Base-by-base conservation (phyloP, 1,140 invertebrate species). In the Sycophaga agraensis region DNA sequence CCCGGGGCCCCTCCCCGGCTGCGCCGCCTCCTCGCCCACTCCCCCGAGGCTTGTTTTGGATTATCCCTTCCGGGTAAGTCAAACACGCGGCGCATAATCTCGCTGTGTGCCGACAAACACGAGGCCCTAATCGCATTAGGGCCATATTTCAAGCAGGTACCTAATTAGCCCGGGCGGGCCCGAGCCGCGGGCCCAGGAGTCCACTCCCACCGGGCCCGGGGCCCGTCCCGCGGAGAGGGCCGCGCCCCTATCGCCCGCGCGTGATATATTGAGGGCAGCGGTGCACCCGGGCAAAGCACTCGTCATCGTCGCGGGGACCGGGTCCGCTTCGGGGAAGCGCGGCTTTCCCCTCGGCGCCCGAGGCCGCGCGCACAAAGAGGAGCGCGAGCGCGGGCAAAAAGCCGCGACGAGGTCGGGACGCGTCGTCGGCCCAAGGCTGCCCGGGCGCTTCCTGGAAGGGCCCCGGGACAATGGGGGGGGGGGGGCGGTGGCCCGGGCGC, bases 91-190 rank as follows among this genome's bases (percentile, higher is more conserved):
- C 24, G 48, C 24, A 65, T 62, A 64, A 66, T 63, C 59, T 62
- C 50, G 37, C n/a, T 26, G 57, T 45, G 21, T 56, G 45, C 60
- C 58, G 59, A 66, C 61, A 63, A 60, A 60, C 66, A 67, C 22
- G 42, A 24, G 16, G 19, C 31, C 35, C 8, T 68, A 69, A 69
- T 69, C 65, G 65, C 65, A 66, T 67, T 66, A 64, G 46, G 19
- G 61, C 46, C 65, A 64, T 69, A 69, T 69, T 67, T 64, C 51
- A 46, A 56, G 59, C 65, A 64, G 68, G 68, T 69, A 69, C n/a
- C n/a, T n/a, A n/a, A n/a, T n/a, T n/a, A n/a, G n/a, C n/a, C n/a
- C n/a, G n/a, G n/a, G n/a, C n/a, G n/a, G n/a, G n/a, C n/a, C n/a
- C n/a, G n/a, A n/a, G n/a, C n/a, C n/a, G n/a, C n/a, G n/a, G n/a